Percentiles rank a stretch among this genome's conserved stretches.
Evolutionary conservation across 1,140 invertebrate species (phyloP).

Genomic region (Lepidurus arcticus): DNA sequence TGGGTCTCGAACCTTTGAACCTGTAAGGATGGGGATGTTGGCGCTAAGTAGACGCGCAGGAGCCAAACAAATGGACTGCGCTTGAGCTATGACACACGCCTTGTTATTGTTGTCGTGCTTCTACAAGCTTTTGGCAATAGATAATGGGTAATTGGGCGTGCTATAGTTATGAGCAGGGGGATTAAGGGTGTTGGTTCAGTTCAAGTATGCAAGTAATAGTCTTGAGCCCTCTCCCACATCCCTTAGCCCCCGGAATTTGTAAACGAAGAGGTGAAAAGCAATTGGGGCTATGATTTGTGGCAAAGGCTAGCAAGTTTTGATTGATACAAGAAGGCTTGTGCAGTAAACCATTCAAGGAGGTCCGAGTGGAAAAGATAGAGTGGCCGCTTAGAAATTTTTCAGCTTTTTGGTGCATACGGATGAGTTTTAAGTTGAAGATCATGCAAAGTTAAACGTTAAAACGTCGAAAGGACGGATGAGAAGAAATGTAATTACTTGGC

Average conservation of each 20-base stretch:
- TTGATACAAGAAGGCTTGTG: too few relatives aligned
- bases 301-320: too few relatives aligned
- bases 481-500: conserved; percentile 3
- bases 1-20: background rate
- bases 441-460: background rate
- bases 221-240: too few relatives aligned
- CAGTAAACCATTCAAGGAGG: too few relatives aligned
- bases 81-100: background rate
- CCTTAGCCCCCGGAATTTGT: too few relatives aligned
- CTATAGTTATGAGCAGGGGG: too few relatives aligned
- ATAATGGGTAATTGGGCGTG: too few relatives aligned
- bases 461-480: background rate
- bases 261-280: too few relatives aligned
- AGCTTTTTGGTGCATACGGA: background rate
- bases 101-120: conserved; percentile 9
- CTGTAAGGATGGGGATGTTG: background rate
- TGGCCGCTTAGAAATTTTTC: too few relatives aligned
- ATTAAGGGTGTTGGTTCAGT: background rate
- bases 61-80: background rate
- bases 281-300: too few relatives aligned
- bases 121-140: too few relatives aligned
- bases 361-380: too few relatives aligned
- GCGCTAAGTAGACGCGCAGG: background rate
- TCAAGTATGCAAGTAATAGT: background rate
- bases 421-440: background rate